Evolutionary conservation across 2,888 invertebrate species (phyloP).

Genomic region (Amphiduros pacificus): DNA sequence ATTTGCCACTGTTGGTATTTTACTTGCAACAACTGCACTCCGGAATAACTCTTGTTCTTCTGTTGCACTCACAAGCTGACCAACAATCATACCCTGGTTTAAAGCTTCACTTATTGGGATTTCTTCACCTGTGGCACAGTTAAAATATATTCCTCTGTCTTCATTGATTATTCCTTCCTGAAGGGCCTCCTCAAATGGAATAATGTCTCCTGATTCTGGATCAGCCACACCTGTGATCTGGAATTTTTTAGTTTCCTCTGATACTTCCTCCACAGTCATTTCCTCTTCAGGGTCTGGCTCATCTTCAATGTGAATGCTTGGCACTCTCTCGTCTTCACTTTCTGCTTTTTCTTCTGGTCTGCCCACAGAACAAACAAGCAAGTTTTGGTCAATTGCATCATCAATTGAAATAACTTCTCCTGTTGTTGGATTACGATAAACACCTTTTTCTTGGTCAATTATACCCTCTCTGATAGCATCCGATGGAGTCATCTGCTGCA

Average conservation of each 20-base stretch:
- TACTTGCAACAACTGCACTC: conserved; percentile 84
- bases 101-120: conserved; percentile 82
- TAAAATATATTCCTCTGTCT: conserved; percentile 62
- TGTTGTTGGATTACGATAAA: conserved; percentile 68
- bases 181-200: conserved; percentile 67
- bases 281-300: conserved; percentile 64
- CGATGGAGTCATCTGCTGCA: conserved; percentile 76
- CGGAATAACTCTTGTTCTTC: conserved; percentile 81
- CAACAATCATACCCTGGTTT: conserved; percentile 68
- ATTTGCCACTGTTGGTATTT: conserved; percentile 74
- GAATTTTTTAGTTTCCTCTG: conserved; percentile 46
- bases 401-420: conserved; percentile 69
- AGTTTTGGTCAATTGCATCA: conserved; percentile 75
- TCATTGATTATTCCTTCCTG: conserved; percentile 75
- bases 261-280: conserved; percentile 62
- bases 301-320: conserved; percentile 58
- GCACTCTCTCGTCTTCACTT: conserved; percentile 35
- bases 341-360: conserved; percentile 64
- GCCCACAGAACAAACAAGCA: conserved; percentile 63
- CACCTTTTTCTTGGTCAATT: conserved; percentile 81
- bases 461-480: conserved; percentile 91
- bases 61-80: conserved; percentile 34
- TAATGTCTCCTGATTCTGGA: conserved; percentile 36
- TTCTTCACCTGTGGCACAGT: conserved; percentile 78
- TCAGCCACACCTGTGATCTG: conserved; percentile 32